These are phyloP conservation scores for Strigamia maritima DNA, from an alignment of 2,888 invertebrate genomes.

Conservation along the genomic window DNA sequence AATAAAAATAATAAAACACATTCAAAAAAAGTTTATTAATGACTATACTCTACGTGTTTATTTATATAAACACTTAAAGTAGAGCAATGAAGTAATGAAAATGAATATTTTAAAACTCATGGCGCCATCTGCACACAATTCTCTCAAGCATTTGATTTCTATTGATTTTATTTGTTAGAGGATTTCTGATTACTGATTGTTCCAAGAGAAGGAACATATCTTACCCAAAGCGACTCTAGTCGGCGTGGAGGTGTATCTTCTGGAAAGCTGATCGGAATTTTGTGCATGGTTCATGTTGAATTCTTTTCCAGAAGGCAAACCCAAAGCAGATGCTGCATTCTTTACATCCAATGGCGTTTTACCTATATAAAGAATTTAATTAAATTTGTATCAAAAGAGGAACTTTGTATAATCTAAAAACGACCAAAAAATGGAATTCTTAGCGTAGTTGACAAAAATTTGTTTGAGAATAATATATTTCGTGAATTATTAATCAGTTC, in stretches of 20 bases:
- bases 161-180: background rate
- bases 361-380: conserved; percentile 25
- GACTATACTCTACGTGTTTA: too few species aligned
- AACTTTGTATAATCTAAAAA: background rate
- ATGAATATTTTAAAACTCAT: background rate
- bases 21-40: too few species aligned
- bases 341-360: conserved; percentile 36
- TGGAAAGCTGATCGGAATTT: conserved; percentile 37
- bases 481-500: too few species aligned
- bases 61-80: too few species aligned
- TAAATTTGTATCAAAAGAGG: background rate
- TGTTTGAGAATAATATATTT: background rate
- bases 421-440: background rate
- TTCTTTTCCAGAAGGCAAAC: conserved; percentile 34
- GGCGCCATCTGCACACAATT: background rate
- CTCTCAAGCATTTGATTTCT: background rate
- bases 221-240: conserved; percentile 38
- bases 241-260: conserved; percentile 37
- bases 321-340: conserved; percentile 9
- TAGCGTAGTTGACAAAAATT: background rate
- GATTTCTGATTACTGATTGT: background rate
- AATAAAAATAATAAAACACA: too few species aligned
- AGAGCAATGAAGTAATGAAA: background rate
- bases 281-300: conserved; percentile 27
- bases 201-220: background rate